Evolutionary conservation across 2,888 invertebrate genomes (phyloP), one percentile per base, ranked within the genome.

Genomic region (Ophioninae sp.): DNA sequence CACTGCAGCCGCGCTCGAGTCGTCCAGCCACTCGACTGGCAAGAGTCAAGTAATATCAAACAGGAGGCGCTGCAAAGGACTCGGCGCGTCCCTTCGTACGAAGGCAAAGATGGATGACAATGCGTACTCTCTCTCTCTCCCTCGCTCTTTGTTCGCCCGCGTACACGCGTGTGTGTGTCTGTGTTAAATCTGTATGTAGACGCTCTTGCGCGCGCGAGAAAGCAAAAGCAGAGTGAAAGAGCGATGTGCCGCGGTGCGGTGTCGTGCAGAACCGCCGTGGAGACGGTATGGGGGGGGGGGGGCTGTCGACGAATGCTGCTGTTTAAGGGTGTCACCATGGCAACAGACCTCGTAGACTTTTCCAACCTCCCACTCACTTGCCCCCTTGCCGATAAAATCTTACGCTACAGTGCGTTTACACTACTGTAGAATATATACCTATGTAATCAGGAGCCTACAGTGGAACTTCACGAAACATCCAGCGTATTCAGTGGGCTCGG

Each of bases 301-400:
- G 68, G 74, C 74, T 51, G 74, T 73, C 79, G 79, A 79, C 67
- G 79, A 79, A 79, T 75, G 86, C 82, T 75, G 86, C 82, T 86
- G 87, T 84, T 84, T 83, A 86, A 85, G 88, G 87, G 88, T 87
- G 87, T 91, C 88, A 87, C 91, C 90, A 91, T 91, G 89, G 89
- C 87, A 91, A 91, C 91, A 87, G 88, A 90, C 90, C 88, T 85
- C 86, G 86, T 84, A 86, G 85, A 87, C 86, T 87, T 87, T 88
- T 87, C 86, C 87, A 85, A 87, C 87, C 85, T 87, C 85, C 88
- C 86, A 85, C 86, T 85, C 85, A 85, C 83, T 85, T 74, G 69
- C 74, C 74, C 76, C 80, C 56, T 64, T 67, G 10, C 71, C 71
- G 69, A 82, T 69, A 78, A 74, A 82, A 78, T 63, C 63, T 44